Conservation (phyloP, 2,797 vertebrate genomes). For the Syngnathus rostellatus region DNA sequence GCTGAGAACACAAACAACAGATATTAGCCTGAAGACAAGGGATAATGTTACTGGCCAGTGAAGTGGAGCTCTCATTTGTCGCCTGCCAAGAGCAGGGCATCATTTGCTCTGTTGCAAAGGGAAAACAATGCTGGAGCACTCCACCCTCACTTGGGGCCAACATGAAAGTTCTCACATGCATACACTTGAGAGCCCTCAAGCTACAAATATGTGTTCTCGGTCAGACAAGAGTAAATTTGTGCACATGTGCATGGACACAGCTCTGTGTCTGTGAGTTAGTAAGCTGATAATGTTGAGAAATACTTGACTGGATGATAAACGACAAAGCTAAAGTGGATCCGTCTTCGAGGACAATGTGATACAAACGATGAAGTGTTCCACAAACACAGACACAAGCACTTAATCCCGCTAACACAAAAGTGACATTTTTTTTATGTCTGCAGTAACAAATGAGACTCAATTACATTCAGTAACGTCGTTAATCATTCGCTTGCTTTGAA, state of each 20-base stretch:
- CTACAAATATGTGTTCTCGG: conserved; percentile 28
- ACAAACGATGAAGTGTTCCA: conserved; percentile 32
- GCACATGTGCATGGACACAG: conserved; percentile 4
- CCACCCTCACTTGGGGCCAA: conserved; percentile 9
- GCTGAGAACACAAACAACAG: conserved; percentile 3
- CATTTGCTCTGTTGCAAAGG: conserved; percentile 2
- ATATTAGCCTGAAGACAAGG: conserved; percentile 7
- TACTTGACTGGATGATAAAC: conserved; percentile 7
- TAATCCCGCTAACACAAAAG: conserved; percentile 14
- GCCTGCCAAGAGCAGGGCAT: conserved; percentile 2
- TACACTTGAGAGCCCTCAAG: conserved; percentile 28
- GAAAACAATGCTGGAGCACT: conserved; percentile 6
- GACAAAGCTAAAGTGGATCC: conserved; percentile 14
- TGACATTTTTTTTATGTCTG: conserved; percentile 15
- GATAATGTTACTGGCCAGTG: conserved; percentile 6
- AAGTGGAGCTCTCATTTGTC: conserved; percentile 8
- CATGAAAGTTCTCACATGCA: conserved; percentile 34
- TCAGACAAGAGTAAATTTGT: conserved; percentile 19
- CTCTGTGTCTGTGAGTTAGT: background rate
- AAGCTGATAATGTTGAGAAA: conserved; percentile 15
- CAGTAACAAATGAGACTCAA: conserved; percentile 17
- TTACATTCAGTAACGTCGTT: conserved; percentile 13
- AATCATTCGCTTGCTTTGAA: conserved; percentile 4
- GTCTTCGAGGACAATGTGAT: conserved; percentile 20
- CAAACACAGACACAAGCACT: conserved; percentile 20